phyloP scores from a whole-genome alignment of 2,888 invertebrate genomes.

The Eledone cirrhosa region DNA sequence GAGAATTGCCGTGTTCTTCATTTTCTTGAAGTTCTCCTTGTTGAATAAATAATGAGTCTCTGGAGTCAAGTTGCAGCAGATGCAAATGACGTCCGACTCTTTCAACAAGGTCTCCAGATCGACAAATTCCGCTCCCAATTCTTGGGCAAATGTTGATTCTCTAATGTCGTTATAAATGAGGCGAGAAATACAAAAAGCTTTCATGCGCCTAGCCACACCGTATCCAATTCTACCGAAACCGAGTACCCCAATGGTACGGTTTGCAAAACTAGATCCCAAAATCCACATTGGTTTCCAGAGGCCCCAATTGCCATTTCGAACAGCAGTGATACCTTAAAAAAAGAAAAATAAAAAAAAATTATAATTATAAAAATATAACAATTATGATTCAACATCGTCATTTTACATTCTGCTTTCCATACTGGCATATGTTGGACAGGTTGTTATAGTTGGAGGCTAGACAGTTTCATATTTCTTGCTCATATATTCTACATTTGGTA shows the following conservation, averaged over 20 bases:
- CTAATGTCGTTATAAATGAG: slow-evolving; percentile 52
- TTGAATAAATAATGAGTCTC: slow-evolving; percentile 84
- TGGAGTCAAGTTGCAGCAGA: slow-evolving; percentile 79
- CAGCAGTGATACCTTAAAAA: slow-evolving; percentile 57
- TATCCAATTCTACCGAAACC: slow-evolving; percentile 66
- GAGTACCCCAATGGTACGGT: slow-evolving; percentile 74
- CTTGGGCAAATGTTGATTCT: slow-evolving; percentile 52
- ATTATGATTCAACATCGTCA: neutral
- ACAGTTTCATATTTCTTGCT: too few species aligned
- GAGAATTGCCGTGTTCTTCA: slow-evolving; percentile 87
- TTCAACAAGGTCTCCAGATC: slow-evolving; percentile 77
- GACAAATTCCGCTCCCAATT: slow-evolving; percentile 76
- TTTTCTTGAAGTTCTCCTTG: slow-evolving; percentile 76
- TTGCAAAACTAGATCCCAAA: slow-evolving; percentile 83
- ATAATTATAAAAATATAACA: neutral
- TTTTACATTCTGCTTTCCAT: neutral
- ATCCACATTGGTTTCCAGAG: slow-evolving; percentile 91
- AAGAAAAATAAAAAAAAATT: neutral
- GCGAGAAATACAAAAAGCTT: slow-evolving; percentile 50
- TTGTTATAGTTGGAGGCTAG: too few species aligned
- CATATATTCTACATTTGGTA: too few species aligned
- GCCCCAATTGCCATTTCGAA: slow-evolving; percentile 80
- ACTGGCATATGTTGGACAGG: too few species aligned
- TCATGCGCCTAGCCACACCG: slow-evolving; percentile 52
- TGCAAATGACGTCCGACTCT: slow-evolving; percentile 86